Base-by-base conservation (phyloP, 2,888 invertebrate species). In the Timema podura region DNA sequence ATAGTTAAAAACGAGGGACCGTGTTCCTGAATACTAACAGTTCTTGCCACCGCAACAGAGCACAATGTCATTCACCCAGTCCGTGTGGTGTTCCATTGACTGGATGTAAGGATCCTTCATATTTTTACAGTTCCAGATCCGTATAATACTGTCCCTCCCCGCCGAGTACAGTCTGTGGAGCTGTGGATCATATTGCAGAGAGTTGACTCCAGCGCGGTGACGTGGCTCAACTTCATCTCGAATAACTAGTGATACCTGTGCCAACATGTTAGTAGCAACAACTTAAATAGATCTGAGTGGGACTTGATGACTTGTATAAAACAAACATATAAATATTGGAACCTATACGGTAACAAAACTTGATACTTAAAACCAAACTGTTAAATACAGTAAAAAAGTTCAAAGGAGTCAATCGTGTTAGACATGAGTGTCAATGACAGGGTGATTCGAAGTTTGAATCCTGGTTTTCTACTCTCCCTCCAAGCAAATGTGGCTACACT, bases 51-150 rank as follows among this genome's bases (percentile, higher is more conserved):
- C 93, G 82, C 98, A 98, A 81, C 98, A 99, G 47, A 99, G 85
- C 54, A 98, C 93, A 79, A 99, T 96, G 83, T 99, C 99, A 82
- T 99, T 99, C 66, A 99, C 98, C 99, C 99, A 99, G 82, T 99
- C 99, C 5, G 98, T 98, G 81, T 99, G 99, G 82, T 99, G 98
- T 81, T 99, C 98, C 96, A 99, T 96, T 48, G 97, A 96, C 79
- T 96, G 94, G 73, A 95, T 87, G 79, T 96, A 98, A 68, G 88
- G 89, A 75, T 93, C 91, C 80, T 89, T 86, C 73, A 82, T 80
- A 74, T 83, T 84, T 76, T 80, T 82, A 70, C 82, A 82, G 48
- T 93, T 91, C 91, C 94, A 96, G 77, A 92, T 96, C 79, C 99
- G 87, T 77, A 99, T 96, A 78, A 98, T 96, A 69, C 97, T 96